Conservation (phyloP, 2,113 vertebrate species). For the Alligator mississippiensis region DNA sequence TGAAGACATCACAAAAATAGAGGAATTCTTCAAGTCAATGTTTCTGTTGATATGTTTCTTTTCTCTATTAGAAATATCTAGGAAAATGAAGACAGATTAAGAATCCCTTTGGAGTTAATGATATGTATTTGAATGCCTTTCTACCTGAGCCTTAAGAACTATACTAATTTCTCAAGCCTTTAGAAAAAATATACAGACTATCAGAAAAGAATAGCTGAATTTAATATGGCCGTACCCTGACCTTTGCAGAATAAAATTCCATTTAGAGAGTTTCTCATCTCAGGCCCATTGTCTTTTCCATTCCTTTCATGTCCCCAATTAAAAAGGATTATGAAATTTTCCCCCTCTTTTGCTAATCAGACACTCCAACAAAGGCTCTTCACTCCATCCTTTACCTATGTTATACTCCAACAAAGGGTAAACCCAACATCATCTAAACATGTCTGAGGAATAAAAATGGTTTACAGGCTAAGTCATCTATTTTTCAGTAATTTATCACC, state of each 20-base stretch:
- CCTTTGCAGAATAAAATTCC: not conserved
- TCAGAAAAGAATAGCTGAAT: not conserved
- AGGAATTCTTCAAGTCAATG: not conserved
- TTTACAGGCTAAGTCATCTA: constrained; percentile 45
- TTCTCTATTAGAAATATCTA: not conserved
- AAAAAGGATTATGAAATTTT: constrained; percentile 20
- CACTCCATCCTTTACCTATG: not conserved
- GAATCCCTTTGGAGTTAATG: not conserved
- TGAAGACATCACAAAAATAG: not conserved
- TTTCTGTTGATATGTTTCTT: not conserved
- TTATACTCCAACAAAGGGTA: constrained; percentile 29
- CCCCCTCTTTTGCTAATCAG: not conserved
- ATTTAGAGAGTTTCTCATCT: constrained; percentile 28
- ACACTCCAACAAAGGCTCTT: not conserved
- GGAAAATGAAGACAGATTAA: not conserved
- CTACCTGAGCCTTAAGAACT: not conserved
- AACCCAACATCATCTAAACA: constrained; percentile 3
- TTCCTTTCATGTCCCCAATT: not conserved
- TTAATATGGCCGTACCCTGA: not conserved
- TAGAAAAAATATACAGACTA: not conserved
- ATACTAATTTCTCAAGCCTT: not conserved
- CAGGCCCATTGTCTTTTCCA: constrained; percentile 1
- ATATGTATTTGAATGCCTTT: not conserved
- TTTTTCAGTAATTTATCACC: constrained; percentile 44
- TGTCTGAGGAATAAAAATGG: not conserved